phyloP scores from a whole-genome alignment of 2,797 vertebrate species.

The Steatocranus sp. region DNA sequence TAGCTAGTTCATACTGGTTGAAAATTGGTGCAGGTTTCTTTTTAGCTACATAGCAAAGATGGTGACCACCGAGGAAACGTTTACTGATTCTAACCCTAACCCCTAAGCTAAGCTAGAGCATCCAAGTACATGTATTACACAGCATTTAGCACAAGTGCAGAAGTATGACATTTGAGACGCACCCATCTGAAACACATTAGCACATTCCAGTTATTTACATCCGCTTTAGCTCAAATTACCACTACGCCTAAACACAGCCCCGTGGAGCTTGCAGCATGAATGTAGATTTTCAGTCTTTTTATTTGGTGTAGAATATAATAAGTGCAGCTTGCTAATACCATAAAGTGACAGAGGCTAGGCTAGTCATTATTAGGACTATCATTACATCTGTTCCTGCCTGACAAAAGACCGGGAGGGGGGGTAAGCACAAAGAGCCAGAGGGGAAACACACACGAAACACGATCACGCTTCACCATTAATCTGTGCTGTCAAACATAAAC shows the following conservation, averaged over 20 bases:
- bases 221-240: not conserved
- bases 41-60: not conserved
- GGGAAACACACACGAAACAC: conserved; percentile 41
- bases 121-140: not conserved
- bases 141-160: not conserved
- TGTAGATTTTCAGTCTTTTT: not conserved
- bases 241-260: not conserved
- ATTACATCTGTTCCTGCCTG: conserved; percentile 38
- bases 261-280: not conserved
- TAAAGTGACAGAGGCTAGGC: not conserved
- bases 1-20: not conserved
- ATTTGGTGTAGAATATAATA: not conserved
- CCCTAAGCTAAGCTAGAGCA: not conserved
- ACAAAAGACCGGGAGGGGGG: not conserved
- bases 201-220: not conserved
- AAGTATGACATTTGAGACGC: not conserved
- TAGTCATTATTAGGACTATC: conserved; percentile 18
- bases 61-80: not conserved
- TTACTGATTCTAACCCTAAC: not conserved
- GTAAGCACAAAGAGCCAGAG: conserved; percentile 20
- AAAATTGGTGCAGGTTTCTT: not conserved
- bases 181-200: not conserved
- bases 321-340: not conserved
- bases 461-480: conserved; percentile 24
- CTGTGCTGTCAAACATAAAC: conserved; percentile 39